Evolutionary conservation across 2,113 vertebrate genomes (phyloP).

Genomic region (Cyanoderma ruficeps): DNA sequence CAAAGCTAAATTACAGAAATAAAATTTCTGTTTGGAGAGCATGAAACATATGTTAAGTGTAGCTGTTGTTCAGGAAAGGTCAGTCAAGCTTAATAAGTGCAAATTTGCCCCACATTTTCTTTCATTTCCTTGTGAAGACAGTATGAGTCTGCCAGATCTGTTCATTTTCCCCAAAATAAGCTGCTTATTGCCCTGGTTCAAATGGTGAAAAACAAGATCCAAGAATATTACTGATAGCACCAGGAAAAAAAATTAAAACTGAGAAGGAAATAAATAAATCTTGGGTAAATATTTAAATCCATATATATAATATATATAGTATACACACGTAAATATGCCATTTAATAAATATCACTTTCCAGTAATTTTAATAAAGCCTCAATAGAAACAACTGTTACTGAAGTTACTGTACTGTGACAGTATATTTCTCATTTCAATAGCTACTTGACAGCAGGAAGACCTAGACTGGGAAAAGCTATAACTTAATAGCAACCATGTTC

Average conservation of each 20-base stretch:
- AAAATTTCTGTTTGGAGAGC: background rate
- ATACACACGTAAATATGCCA: background rate
- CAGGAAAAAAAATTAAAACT: background rate
- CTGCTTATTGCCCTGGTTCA: background rate
- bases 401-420: background rate
- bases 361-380: background rate
- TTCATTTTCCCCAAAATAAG: background rate
- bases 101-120: background rate
- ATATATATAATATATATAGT: background rate
- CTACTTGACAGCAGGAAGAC: background rate
- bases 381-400: background rate
- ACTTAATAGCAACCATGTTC: background rate
- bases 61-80: background rate
- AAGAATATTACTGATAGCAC: background rate
- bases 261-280: background rate
- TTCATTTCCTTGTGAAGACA: background rate
- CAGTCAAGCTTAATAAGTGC: background rate
- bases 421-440: background rate
- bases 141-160: background rate
- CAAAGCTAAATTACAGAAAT: conserved; percentile 1
- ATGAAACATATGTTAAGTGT: background rate
- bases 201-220: background rate
- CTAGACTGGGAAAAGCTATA: background rate
- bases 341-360: background rate
- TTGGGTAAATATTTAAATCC: background rate